Conservation (phyloP, 2,888 invertebrate species). For the Flexamia atlantica region DNA sequence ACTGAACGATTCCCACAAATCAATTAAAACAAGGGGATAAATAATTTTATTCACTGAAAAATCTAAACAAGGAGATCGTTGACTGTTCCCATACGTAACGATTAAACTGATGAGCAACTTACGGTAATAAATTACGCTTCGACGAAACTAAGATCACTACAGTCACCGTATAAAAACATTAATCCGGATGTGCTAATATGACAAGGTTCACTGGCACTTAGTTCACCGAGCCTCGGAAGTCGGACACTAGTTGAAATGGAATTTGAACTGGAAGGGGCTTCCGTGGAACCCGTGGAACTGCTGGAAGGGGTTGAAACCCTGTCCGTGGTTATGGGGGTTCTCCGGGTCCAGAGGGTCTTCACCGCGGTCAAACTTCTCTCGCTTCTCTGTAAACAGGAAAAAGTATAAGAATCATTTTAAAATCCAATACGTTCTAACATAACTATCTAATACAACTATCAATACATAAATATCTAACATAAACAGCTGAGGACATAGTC, state of each 20-base stretch:
- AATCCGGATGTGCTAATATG: background rate
- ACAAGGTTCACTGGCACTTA: conserved; percentile 3
- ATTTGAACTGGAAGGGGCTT: conserved; percentile 97
- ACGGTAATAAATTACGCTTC: background rate
- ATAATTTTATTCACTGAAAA: background rate
- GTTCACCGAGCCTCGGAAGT: background rate
- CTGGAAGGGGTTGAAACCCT: conserved; percentile 83
- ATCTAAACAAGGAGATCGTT: background rate
- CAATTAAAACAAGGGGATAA: background rate
- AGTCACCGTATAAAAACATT: conserved; percentile 15
- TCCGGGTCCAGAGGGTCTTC: conserved; percentile 99
- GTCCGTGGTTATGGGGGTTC: conserved; percentile 79
- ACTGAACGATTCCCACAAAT: background rate
- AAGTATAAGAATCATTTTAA: too few species aligned
- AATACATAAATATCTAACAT: too few species aligned
- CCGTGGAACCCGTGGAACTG: conserved; percentile 90
- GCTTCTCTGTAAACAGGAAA: conserved; percentile 84
- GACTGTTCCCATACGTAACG: background rate
- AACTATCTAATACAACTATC: too few species aligned
- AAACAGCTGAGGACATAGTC: too few species aligned
- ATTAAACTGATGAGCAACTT: background rate
- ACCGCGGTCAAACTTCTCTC: conserved; percentile 95
- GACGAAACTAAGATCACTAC: background rate
- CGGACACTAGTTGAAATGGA: conserved; percentile 90
- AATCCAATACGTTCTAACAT: too few species aligned